Evolutionary conservation across 2,797 vertebrate genomes (phyloP).

Genomic region (Enteromius treurensis): DNA sequence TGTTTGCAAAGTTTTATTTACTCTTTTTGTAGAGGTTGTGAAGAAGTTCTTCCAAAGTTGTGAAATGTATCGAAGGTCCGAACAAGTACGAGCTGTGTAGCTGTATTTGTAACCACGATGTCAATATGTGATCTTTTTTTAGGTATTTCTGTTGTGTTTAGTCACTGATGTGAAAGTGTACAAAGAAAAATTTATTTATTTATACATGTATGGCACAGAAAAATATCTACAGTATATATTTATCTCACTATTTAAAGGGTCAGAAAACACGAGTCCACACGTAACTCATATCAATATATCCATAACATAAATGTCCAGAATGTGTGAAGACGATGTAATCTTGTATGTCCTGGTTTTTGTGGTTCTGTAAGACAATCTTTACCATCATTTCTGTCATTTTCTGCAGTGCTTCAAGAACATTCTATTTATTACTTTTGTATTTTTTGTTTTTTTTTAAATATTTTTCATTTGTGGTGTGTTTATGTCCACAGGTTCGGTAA

Average conservation of each 20-base stretch:
- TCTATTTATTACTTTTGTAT: slow-evolving; percentile 55
- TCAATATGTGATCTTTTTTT: slow-evolving; percentile 39
- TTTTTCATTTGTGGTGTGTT: slow-evolving; percentile 13
- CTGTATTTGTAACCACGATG: slow-evolving; percentile 34
- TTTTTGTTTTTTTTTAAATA: slow-evolving; percentile 57
- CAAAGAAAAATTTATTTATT: slow-evolving; percentile 58
- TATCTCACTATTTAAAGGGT: slow-evolving; percentile 61
- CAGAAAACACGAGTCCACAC: slow-evolving; percentile 29
- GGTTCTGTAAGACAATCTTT: slow-evolving; percentile 53
- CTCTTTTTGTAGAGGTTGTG: slow-evolving; percentile 6
- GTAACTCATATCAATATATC: slow-evolving; percentile 39
- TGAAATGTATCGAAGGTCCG: slow-evolving; percentile 23
- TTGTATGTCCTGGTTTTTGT: slow-evolving; percentile 42
- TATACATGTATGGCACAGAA: slow-evolving; percentile 56
- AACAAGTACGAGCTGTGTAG: slow-evolving; percentile 28
- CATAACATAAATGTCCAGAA: slow-evolving; percentile 49
- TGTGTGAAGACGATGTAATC: slow-evolving; percentile 27
- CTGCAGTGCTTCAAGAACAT: slow-evolving; percentile 39
- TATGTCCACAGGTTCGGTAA: neutral
- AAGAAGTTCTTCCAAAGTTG: slow-evolving; percentile 28
- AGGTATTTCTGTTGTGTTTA: slow-evolving; percentile 48
- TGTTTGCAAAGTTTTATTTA: neutral
- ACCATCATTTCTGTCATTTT: slow-evolving; percentile 46
- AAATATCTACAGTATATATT: slow-evolving; percentile 53
- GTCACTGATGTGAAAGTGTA: slow-evolving; percentile 59